phyloP scores from a whole-genome alignment of 2,797 vertebrate genomes.

The Chelidonichthys spinosus region DNA sequence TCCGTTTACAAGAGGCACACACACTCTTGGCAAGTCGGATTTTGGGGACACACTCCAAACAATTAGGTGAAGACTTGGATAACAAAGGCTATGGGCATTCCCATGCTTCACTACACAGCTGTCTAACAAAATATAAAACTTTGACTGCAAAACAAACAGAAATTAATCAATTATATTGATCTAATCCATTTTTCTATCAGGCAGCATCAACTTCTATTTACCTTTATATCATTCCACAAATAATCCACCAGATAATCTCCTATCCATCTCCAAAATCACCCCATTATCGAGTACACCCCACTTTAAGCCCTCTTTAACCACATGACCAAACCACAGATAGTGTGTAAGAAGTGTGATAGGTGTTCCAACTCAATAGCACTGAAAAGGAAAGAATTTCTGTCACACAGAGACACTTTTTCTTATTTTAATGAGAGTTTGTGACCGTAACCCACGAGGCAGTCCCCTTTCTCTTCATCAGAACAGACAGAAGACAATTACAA shows the following conservation, averaged over 20 bases:
- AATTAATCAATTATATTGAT: slow-evolving; percentile 15
- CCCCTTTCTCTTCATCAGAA: slow-evolving; percentile 20
- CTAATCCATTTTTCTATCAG: slow-evolving; percentile 12
- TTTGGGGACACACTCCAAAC: slow-evolving; percentile 1
- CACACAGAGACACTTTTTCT: not conserved
- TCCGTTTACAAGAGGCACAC: not conserved
- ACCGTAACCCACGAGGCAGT: slow-evolving; percentile 11
- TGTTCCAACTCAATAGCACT: not conserved
- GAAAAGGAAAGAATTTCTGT: not conserved
- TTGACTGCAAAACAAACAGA: slow-evolving; percentile 31
- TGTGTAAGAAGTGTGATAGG: not conserved
- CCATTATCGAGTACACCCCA: not conserved
- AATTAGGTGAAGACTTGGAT: slow-evolving; percentile 23
- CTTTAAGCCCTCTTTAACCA: not conserved
- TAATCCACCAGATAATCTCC: not conserved
- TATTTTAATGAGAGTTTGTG: slow-evolving; percentile 11
- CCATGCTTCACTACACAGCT: slow-evolving; percentile 18
- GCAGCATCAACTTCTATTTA: not conserved
- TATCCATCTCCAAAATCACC: not conserved
- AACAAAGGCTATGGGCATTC: slow-evolving; percentile 31
- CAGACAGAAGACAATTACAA: slow-evolving; percentile 21
- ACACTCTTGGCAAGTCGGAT: slow-evolving; percentile 15
- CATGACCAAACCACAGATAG: not conserved
- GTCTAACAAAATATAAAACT: slow-evolving; percentile 14
- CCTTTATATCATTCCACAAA: not conserved